phyloP scores from a whole-genome alignment of 2,113 vertebrate species.

The Dromiciops gliroides region DNA sequence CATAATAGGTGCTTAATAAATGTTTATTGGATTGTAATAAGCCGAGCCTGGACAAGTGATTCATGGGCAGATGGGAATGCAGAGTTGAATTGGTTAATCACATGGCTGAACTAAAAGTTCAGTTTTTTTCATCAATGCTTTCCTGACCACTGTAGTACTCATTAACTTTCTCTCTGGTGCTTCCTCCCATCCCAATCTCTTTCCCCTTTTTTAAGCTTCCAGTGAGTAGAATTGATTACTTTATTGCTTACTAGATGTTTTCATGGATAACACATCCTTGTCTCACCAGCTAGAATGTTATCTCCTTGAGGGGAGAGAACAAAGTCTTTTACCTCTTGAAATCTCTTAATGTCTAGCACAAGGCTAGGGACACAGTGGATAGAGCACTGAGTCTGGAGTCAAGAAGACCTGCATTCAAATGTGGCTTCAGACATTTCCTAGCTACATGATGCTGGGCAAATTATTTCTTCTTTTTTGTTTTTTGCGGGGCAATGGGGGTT shows the following conservation, averaged over 20 bases:
- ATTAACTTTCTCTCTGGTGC: background rate
- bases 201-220: background rate
- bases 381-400: background rate
- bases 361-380: background rate
- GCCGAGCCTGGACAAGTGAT: too few species aligned
- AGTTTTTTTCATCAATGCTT: too few species aligned
- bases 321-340: background rate
- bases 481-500: too few species aligned
- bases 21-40: too few species aligned
- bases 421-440: background rate
- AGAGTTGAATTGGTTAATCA: too few species aligned
- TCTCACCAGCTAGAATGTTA: background rate
- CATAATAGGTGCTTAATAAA: background rate
- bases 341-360: background rate
- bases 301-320: background rate
- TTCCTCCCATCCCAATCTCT: background rate
- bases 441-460: background rate
- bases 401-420: background rate
- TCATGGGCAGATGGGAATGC: too few species aligned
- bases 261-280: background rate
- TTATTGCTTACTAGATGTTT: background rate
- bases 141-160: too few species aligned
- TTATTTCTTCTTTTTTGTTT: too few species aligned
- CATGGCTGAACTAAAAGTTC: too few species aligned
- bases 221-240: background rate